phyloP scores from a whole-genome alignment of 2,797 vertebrate genomes.

The Cynodonichthys magdalenae region DNA sequence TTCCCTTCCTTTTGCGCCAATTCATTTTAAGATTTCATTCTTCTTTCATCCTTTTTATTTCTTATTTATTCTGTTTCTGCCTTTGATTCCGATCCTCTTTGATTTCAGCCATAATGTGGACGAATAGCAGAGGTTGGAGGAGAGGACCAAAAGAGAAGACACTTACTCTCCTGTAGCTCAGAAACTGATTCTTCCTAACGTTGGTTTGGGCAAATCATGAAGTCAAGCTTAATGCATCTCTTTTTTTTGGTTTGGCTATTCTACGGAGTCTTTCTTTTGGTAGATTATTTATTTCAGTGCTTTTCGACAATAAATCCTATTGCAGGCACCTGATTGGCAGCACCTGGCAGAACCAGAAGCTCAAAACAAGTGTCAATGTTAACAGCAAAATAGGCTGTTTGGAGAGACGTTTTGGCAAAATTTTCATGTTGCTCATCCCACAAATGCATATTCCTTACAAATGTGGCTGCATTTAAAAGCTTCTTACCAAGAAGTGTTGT shows the following conservation, averaged over 20 bases:
- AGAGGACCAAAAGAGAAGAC: slow-evolving; percentile 4
- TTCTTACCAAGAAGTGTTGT: too few species aligned
- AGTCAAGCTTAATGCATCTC: neutral
- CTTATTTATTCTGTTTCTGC: slow-evolving; percentile 33
- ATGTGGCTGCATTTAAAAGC: too few species aligned
- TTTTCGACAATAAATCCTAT: too few species aligned
- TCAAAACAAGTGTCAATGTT: too few species aligned
- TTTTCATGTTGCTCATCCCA: too few species aligned
- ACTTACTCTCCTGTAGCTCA: neutral
- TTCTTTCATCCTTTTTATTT: slow-evolving; percentile 28
- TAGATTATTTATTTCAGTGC: too few species aligned
- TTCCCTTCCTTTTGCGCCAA: neutral
- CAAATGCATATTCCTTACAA: too few species aligned
- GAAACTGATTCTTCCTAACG: neutral
- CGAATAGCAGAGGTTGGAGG: slow-evolving; percentile 4
- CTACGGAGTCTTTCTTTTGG: neutral
- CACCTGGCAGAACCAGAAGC: too few species aligned
- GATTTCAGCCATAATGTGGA: slow-evolving; percentile 30
- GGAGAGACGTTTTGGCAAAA: too few species aligned
- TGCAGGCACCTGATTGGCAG: too few species aligned
- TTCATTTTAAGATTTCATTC: slow-evolving; percentile 23
- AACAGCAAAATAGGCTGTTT: too few species aligned
- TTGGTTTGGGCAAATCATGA: neutral
- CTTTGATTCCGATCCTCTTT: slow-evolving; percentile 43
- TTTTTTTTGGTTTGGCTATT: neutral